These are phyloP conservation scores for Dryobotodes eremita DNA, from an alignment of 2,888 invertebrate genomes.

Conservation along the genomic window DNA sequence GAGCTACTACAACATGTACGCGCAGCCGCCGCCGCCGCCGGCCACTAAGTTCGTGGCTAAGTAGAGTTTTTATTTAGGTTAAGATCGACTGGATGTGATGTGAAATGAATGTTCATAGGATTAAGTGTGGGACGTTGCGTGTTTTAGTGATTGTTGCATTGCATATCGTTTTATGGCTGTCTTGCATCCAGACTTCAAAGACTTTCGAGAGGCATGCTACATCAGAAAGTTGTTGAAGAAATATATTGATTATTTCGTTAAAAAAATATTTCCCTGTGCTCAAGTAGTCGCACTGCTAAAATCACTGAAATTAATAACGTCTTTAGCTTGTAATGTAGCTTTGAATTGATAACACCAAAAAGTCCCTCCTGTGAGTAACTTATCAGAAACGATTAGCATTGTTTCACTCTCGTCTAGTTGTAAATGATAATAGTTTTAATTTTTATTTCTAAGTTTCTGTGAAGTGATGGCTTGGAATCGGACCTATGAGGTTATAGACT, in stretches of 20 bases:
- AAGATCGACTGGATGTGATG: conserved; percentile 62
- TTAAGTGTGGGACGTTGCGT: conserved; percentile 27
- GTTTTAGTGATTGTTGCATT: conserved; percentile 25
- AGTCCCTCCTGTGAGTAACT: conserved; percentile 51
- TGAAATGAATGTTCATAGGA: conserved; percentile 58
- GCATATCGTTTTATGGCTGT: neutral
- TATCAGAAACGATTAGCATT: conserved; percentile 34
- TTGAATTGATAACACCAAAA: conserved; percentile 54
- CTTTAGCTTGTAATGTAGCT: conserved; percentile 48
- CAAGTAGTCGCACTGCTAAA: neutral
- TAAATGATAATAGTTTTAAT: conserved; percentile 61
- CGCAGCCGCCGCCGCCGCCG: conserved; percentile 84
- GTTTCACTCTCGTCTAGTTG: conserved; percentile 65
- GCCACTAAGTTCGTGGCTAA: conserved; percentile 72
- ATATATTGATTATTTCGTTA: neutral
- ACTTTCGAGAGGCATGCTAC: conserved; percentile 1
- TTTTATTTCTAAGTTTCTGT: conserved; percentile 61
- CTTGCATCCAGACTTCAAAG: neutral
- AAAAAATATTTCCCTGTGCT: neutral
- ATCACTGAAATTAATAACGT: conserved; percentile 24
- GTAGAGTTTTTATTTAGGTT: conserved; percentile 60
- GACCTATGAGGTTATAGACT: conserved; percentile 62
- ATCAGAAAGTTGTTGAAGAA: neutral
- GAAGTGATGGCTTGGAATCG: conserved; percentile 45
- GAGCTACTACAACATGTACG: conserved; percentile 87